Conservation (phyloP, 2,797 vertebrate genomes). For the Sebastes itinus region DNA sequence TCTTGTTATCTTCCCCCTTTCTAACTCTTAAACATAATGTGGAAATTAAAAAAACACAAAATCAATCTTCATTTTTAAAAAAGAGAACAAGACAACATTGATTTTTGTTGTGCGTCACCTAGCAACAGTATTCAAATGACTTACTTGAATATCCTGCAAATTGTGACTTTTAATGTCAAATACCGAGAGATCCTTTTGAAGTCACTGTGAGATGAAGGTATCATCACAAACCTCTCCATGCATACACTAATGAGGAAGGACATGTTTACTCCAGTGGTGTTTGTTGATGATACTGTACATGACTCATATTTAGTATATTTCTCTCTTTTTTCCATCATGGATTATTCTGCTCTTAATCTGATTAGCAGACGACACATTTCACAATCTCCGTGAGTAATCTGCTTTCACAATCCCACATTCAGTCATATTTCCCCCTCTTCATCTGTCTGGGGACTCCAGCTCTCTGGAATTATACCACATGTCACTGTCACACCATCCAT, state of each 20-base stretch:
- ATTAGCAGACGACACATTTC: constrained; percentile 72
- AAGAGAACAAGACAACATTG: background rate
- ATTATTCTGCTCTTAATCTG: constrained; percentile 68
- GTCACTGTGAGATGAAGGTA: background rate
- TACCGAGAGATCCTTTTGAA: background rate
- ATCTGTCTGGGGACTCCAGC: constrained; percentile 43
- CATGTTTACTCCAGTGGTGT: constrained; percentile 26
- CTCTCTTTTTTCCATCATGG: constrained; percentile 12
- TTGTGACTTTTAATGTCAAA: background rate
- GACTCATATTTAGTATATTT: constrained; percentile 21
- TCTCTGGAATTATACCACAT: constrained; percentile 49
- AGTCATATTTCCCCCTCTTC: constrained; percentile 35
- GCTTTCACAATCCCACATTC: constrained; percentile 39
- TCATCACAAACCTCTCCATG: constrained; percentile 1
- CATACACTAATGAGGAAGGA: background rate
- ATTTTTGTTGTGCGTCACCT: background rate
- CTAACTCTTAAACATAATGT: background rate
- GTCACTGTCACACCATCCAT: constrained; percentile 48
- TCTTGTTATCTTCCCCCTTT: background rate
- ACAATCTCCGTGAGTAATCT: constrained; percentile 67
- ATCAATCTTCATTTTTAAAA: background rate
- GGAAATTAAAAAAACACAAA: background rate
- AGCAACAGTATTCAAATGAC: constrained; percentile 1
- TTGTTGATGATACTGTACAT: constrained; percentile 28
- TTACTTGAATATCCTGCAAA: background rate